phyloP scores from a whole-genome alignment of 2,797 vertebrate species.

The Myotis planiceps region DNA sequence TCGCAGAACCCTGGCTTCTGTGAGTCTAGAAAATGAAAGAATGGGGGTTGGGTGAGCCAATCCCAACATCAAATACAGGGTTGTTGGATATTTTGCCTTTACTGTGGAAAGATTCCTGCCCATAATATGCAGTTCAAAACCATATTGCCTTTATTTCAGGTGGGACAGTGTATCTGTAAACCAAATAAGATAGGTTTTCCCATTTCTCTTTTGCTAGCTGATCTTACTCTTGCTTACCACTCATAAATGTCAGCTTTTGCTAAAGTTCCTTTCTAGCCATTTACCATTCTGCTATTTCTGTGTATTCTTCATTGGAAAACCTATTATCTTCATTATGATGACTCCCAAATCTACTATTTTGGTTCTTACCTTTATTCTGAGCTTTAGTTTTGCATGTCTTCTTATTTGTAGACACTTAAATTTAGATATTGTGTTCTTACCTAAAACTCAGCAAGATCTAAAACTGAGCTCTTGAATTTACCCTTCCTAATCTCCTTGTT shows the following conservation, averaged over 20 bases:
- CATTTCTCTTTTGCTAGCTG: background rate
- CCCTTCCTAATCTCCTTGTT: background rate
- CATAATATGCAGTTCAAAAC: background rate
- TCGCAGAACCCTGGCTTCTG: background rate
- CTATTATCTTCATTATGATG: background rate
- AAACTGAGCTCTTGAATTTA: constrained; percentile 10
- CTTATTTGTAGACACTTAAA: background rate
- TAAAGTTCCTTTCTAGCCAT: background rate
- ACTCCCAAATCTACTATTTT: background rate
- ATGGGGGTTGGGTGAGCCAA: background rate
- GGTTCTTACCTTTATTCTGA: background rate
- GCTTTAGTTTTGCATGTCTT: background rate
- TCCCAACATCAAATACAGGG: background rate
- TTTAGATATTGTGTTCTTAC: background rate
- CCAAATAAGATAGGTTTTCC: background rate
- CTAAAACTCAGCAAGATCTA: background rate
- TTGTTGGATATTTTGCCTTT: background rate
- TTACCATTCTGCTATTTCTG: background rate
- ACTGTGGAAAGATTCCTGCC: background rate
- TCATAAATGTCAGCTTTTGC: background rate
- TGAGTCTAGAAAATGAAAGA: background rate
- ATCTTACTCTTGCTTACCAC: background rate
- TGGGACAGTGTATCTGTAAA: background rate
- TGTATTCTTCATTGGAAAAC: background rate
- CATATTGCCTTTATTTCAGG: background rate